Evolutionary conservation across 2,888 invertebrate species (phyloP).

Genomic region (Acanthopleura granulata): DNA sequence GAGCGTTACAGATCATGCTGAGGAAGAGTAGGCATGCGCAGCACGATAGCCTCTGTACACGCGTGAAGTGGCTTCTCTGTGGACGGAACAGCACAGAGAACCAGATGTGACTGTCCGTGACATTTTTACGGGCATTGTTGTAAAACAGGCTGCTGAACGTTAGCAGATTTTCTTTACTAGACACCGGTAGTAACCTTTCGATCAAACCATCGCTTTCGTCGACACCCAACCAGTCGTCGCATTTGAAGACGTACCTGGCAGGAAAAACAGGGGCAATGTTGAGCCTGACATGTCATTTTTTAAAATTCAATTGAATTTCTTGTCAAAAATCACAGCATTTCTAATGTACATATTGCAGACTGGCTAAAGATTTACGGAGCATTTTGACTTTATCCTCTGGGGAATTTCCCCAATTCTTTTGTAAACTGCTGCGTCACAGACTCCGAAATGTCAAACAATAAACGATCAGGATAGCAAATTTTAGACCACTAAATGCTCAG

Average conservation of each 20-base stretch:
- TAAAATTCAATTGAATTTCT: too few species aligned
- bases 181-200: slow-evolving; percentile 67
- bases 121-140: slow-evolving; percentile 58
- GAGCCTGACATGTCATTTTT: not conserved
- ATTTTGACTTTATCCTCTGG: too few species aligned
- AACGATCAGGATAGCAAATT: too few species aligned
- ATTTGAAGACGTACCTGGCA: slow-evolving; percentile 54
- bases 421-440: too few species aligned
- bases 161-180: slow-evolving; percentile 61
- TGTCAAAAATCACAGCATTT: too few species aligned
- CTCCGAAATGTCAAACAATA: too few species aligned
- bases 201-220: slow-evolving; percentile 69
- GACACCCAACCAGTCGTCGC: slow-evolving; percentile 68
- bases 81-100: slow-evolving; percentile 70
- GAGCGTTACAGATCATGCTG: slow-evolving; percentile 52
- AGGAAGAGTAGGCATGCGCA: slow-evolving; percentile 46
- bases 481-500: too few species aligned
- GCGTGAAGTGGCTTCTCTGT: slow-evolving; percentile 68
- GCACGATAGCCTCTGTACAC: slow-evolving; percentile 57
- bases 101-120: slow-evolving; percentile 71
- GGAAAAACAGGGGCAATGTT: not conserved
- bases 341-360: too few species aligned
- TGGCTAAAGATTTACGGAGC: too few species aligned
- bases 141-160: slow-evolving; percentile 67
- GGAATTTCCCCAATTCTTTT: too few species aligned